These are phyloP conservation scores for Lepidotrigona ventralis DNA, from an alignment of 1,140 invertebrate genomes.

Conservation along the genomic window DNA sequence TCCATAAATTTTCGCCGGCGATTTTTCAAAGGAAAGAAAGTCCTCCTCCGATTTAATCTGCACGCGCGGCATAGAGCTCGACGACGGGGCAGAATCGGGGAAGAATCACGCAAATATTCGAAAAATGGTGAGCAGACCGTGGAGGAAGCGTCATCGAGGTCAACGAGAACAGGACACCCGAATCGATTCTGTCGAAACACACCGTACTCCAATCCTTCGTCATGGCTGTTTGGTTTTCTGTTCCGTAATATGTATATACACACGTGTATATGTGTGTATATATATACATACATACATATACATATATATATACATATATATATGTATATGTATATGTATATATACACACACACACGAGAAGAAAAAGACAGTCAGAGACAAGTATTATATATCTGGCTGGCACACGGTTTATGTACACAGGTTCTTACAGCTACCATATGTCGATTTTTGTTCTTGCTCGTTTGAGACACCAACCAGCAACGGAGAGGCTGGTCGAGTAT, in stretches of 20 bases:
- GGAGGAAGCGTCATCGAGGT: background rate
- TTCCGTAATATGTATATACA: constrained; percentile 44
- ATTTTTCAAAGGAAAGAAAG: background rate
- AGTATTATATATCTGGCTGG: constrained; percentile 11
- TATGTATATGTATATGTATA: background rate
- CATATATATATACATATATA: background rate
- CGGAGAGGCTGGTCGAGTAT: constrained; percentile 83
- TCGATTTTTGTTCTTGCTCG: constrained; percentile 57
- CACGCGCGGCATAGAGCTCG: background rate
- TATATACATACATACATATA: constrained; percentile 11
- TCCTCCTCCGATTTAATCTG: background rate
- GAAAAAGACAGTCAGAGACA: constrained; percentile 26
- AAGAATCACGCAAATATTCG: background rate
- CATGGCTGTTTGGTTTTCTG: constrained; percentile 35
- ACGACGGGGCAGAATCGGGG: background rate
- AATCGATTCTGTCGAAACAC: constrained; percentile 15
- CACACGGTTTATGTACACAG: constrained; percentile 62
- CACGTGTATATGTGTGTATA: constrained; percentile 12
- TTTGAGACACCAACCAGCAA: constrained; percentile 78
- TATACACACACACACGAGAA: constrained; percentile 7
- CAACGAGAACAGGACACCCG: background rate
- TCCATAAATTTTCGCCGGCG: background rate
- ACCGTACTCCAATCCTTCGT: constrained; percentile 38
- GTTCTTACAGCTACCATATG: constrained; percentile 63
- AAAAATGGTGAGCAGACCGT: background rate